Conservation (phyloP, 2,888 invertebrate species). For the Cyaniris semiargus region DNA sequence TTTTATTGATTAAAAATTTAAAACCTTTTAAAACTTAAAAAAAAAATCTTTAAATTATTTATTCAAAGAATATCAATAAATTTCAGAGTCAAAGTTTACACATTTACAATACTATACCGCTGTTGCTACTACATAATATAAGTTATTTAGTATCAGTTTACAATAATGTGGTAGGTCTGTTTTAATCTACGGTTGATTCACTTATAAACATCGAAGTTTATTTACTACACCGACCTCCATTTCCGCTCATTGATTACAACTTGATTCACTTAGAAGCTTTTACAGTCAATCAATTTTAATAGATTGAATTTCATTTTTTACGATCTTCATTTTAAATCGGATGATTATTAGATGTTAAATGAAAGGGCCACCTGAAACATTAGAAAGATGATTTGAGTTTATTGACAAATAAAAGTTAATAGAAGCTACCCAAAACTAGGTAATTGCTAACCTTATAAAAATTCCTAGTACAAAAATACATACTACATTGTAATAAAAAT, state of each 20-base stretch:
- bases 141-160: background rate
- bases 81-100: too few species aligned
- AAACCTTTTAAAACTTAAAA: too few species aligned
- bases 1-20: too few species aligned
- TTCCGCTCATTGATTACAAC: conserved; percentile 10
- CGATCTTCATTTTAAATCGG: background rate
- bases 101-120: too few species aligned
- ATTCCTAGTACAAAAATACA: background rate
- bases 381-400: background rate
- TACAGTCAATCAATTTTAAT: conserved; percentile 12
- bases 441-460: too few species aligned
- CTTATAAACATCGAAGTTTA: conserved; percentile 15
- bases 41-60: too few species aligned
- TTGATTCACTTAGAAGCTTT: conserved; percentile 13
- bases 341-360: conserved; percentile 2
- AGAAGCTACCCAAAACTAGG: too few species aligned
- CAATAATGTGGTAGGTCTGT: background rate
- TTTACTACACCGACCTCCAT: conserved; percentile 10
- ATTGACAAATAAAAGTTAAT: too few species aligned
- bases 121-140: background rate
- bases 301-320: background rate
- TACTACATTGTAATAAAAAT: background rate
- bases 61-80: too few species aligned
- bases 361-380: background rate
- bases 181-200: background rate